Evolutionary conservation across 2,797 vertebrate species (phyloP), one percentile per base, ranked within the genome.

Genomic region (Melanotaenia boesemani): DNA sequence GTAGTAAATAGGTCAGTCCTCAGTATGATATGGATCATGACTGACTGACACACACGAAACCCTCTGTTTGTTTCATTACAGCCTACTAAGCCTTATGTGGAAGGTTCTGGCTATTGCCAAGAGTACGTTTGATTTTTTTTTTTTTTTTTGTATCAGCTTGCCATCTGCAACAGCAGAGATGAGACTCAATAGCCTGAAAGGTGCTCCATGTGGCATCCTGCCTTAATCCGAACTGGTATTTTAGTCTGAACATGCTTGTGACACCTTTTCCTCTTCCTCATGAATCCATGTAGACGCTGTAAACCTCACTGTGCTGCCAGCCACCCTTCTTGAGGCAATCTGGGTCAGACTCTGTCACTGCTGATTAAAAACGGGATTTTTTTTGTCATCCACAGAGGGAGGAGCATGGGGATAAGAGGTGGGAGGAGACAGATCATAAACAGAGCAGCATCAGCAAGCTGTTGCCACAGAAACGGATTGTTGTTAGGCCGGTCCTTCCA

Each of bases 351-450:
- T 91, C 84, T 87, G 88, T 89, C 85, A 78, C 86, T 80, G 78
- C 89, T 93, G 92, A 94, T 94, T 94, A 93, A 93, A 94, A 94
- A 92, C 86, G 86, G 84, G 89, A 87, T 89, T 86, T 92, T 93
- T 87, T 88, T 80, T 83, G 86, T 82, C 68, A 83, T 89, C 78
- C 65, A 62, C 24, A 65, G 72, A 80, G 77, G 87, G 86, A 79
- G 81, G 86, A 84, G 81, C 60, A 3, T 66, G 50, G 58, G 48
- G 81, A 86, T 86, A 84, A 87, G 74, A 82, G 87, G 81, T 88
- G 88, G 84, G 85, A 80, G 85, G 86, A 86, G 88, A 82, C 74
- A 0, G 74, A 89, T 88, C 80, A 85, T 88, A 92, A 91, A 91
- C 87, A 86, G 82, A 70, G 76, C 64, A 72, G 65, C 84, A 89